Conservation (phyloP, 1,140 invertebrate species). For the Drosophila erecta region DNA sequence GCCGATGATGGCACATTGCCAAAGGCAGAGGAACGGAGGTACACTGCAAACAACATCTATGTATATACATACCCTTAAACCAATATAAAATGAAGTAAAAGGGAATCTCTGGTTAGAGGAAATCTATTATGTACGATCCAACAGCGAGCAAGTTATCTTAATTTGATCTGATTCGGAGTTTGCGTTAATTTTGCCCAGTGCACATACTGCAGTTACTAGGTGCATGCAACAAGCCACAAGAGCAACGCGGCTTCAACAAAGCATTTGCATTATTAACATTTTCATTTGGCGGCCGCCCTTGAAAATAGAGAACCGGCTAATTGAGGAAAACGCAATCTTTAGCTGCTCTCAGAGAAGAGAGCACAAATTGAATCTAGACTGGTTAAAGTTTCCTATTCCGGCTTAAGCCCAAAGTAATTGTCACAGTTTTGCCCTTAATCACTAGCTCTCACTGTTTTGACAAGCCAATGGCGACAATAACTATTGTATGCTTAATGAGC, state of each 20-base stretch:
- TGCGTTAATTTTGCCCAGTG: constrained; percentile 3
- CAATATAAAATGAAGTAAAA: neutral
- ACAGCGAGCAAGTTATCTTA: no score
- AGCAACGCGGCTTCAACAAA: constrained; percentile 26
- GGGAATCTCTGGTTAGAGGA: no score
- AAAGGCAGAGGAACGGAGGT: constrained; percentile 18
- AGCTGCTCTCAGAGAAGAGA: neutral
- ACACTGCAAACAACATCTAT: constrained; percentile 1
- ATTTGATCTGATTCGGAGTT: neutral
- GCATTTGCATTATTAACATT: constrained; percentile 79
- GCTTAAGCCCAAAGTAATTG: neutral
- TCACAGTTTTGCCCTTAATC: neutral
- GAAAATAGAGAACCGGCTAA: constrained; percentile 50
- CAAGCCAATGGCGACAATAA: constrained; percentile 18
- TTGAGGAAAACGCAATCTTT: constrained; percentile 36
- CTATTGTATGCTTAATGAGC: constrained; percentile 47
- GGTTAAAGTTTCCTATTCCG: neutral
- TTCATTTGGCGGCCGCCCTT: constrained; percentile 54
- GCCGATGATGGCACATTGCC: constrained; percentile 60
- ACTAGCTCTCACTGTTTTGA: neutral
- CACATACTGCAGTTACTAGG: constrained; percentile 22
- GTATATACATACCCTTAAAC: neutral
- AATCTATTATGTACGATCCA: no score
- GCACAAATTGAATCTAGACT: constrained; percentile 6
- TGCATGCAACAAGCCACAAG: constrained; percentile 63